phyloP scores from a whole-genome alignment of 2,797 vertebrate genomes.

The Phalloptychus januarius region DNA sequence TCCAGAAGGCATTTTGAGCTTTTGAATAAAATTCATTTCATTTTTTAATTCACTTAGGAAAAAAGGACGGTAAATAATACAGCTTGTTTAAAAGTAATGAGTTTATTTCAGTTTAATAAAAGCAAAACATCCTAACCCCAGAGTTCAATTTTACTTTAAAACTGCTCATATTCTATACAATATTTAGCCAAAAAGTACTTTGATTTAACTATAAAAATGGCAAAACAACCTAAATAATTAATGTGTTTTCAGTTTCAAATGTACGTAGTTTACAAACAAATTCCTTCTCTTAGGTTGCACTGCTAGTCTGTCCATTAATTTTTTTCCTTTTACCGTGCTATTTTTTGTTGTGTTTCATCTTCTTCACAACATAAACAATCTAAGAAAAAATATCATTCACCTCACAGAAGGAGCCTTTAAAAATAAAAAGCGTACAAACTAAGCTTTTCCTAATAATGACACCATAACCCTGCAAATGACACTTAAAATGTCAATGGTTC shows the following conservation, averaged over 20 bases:
- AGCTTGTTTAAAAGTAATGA: conserved; percentile 25
- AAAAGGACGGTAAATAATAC: conserved; percentile 32
- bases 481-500: neutral
- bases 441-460: neutral
- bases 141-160: neutral
- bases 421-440: neutral
- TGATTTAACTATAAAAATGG: neutral
- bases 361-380: neutral
- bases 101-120: conserved; percentile 38
- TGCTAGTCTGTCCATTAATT: neutral
- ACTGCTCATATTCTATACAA: neutral
- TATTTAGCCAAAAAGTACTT: neutral
- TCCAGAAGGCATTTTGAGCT: conserved; percentile 51
- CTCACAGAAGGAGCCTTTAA: neutral
- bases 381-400: neutral
- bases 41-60: conserved; percentile 47
- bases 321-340: neutral
- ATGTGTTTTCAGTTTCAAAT: neutral
- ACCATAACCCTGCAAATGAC: neutral
- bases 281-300: neutral
- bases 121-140: neutral
- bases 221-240: neutral
- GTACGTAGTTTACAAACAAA: neutral
- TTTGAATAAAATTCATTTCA: conserved; percentile 47
- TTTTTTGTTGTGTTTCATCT: neutral